Evolutionary conservation across 37 sponge, comb jelly and placozoan species (phyloP).

Genomic region (Eunapius fragilis): DNA sequence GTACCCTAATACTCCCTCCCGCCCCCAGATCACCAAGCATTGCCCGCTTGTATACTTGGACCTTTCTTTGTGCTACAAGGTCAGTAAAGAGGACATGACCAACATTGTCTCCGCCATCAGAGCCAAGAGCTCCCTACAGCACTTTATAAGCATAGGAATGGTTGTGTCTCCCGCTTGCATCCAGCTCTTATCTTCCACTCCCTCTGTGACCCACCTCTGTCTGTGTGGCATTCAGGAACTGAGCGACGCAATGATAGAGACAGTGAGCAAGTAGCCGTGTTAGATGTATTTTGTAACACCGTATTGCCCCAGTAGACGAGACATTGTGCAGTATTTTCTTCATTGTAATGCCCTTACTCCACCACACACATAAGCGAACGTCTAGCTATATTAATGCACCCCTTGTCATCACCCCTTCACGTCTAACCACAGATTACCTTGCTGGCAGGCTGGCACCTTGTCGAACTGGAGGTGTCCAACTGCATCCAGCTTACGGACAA

Average conservation of each 20-base stretch:
- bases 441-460: slow-evolving; percentile 33
- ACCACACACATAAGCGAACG: no score
- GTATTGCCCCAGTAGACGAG: no score
- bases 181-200: slow-evolving; percentile 32
- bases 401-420: neutral
- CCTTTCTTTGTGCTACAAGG: slow-evolving; percentile 68
- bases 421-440: slow-evolving; percentile 43
- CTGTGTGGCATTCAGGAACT: slow-evolving; percentile 49
- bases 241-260: slow-evolving; percentile 34
- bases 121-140: slow-evolving; percentile 31
- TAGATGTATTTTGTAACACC: no score
- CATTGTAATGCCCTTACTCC: no score
- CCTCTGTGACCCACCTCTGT: slow-evolving; percentile 45
- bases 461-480: slow-evolving; percentile 64
- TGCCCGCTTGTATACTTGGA: slow-evolving; percentile 35
- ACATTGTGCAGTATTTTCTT: no score
- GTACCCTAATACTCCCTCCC: no score
- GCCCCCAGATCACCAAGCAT: slow-evolving; percentile 53
- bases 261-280: slow-evolving; percentile 19
- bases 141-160: slow-evolving; percentile 38
- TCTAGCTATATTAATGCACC: neutral
- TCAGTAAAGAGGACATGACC: slow-evolving; percentile 29
- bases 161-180: slow-evolving; percentile 8
- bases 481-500: slow-evolving; percentile 63
- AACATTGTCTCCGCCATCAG: slow-evolving; percentile 28